Conservation (phyloP, 2,113 vertebrate genomes). For the Macrotus californicus region DNA sequence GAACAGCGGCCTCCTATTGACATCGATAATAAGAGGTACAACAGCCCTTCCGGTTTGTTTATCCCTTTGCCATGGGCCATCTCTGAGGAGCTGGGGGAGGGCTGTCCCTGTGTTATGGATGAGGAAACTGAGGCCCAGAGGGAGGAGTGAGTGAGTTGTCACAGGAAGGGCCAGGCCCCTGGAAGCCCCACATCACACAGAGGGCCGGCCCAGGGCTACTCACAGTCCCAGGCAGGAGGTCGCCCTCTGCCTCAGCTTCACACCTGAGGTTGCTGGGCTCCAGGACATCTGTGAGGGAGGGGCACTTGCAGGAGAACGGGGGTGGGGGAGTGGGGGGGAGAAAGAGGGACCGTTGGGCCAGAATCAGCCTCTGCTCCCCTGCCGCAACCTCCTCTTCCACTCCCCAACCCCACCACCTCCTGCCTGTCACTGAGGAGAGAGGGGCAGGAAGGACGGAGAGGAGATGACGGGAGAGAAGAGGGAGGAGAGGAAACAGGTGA, state of each 20-base stretch:
- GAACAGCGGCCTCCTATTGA: neutral
- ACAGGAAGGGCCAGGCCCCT: neutral
- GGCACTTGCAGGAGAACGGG: neutral
- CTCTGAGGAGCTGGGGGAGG: neutral
- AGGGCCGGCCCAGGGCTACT: neutral
- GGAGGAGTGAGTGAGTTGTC: neutral
- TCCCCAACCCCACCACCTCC: neutral
- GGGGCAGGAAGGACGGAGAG: accelerated
- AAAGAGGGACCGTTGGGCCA: neutral
- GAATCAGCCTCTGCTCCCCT: neutral
- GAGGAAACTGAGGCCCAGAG: neutral
- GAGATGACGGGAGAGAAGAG: neutral
- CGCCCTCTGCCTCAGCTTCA: neutral
- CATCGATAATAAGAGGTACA: accelerated
- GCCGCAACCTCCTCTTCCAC: neutral
- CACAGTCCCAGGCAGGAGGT: neutral
- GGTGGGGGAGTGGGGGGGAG: neutral
- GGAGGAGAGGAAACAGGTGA: neutral
- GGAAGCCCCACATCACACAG: neutral
- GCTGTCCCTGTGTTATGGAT: neutral
- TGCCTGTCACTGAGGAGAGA: neutral
- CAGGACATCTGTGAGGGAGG: neutral
- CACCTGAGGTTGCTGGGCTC: neutral
- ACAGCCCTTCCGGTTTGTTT: accelerated
- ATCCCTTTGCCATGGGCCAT: neutral